Conservation (phyloP, 2,113 vertebrate species). For the Thamnaconus septentrionalis region DNA sequence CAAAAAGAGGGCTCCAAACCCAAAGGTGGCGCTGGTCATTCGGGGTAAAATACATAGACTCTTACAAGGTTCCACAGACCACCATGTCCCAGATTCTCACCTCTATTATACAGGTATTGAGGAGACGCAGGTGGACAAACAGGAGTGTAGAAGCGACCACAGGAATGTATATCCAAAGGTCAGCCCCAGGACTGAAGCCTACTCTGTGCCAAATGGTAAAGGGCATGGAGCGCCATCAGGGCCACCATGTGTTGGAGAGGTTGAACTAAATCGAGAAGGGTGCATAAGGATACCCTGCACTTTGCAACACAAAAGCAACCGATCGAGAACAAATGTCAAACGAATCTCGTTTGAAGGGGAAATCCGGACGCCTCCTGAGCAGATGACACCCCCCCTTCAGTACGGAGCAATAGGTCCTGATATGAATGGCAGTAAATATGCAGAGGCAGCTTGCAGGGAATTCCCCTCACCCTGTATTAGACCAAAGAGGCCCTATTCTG, state of each 20-base stretch:
- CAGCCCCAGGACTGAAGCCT: constrained; percentile 37
- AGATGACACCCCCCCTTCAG: neutral
- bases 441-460: constrained; percentile 22
- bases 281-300: constrained; percentile 79
- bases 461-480: constrained; percentile 35
- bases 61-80: constrained; percentile 82
- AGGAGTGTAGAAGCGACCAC: constrained; percentile 42
- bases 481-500: constrained; percentile 66
- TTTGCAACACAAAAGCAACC: constrained; percentile 67
- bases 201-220: constrained; percentile 56
- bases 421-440: constrained; percentile 47
- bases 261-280: constrained; percentile 79
- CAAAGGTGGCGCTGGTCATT: constrained; percentile 75
- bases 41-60: constrained; percentile 87
- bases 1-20: constrained; percentile 80
- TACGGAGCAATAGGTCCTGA: constrained; percentile 32
- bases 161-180: constrained; percentile 35
- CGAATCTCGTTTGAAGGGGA: constrained; percentile 56
- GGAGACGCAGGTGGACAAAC: constrained; percentile 54
- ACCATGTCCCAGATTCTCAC: constrained; percentile 68
- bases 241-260: constrained; percentile 73
- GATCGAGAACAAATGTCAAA: constrained; percentile 41
- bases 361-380: constrained; percentile 36
- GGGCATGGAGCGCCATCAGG: constrained; percentile 41
- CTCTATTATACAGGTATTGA: constrained; percentile 79